phyloP scores from a whole-genome alignment of 1,140 invertebrate genomes.

The Cecropterus lyciades region DNA sequence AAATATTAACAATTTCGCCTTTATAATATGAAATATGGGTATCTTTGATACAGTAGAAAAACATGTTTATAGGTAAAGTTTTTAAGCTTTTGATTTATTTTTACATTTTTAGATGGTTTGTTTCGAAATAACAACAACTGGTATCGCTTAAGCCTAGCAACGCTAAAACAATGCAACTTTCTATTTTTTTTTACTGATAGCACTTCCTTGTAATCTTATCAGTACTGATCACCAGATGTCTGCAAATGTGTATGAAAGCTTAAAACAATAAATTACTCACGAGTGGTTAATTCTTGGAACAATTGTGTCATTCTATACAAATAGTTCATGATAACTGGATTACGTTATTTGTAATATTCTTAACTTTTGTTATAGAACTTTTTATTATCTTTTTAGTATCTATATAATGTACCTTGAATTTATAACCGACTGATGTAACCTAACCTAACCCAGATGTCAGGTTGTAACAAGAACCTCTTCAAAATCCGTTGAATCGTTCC shows the following conservation, averaged over 20 bases:
- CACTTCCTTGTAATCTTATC: neutral
- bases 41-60: too few relatives aligned
- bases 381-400: too few relatives aligned
- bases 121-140: neutral
- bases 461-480: too few relatives aligned
- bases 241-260: neutral
- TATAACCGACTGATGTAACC: too few relatives aligned
- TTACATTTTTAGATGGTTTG: neutral
- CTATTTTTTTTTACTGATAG: constrained; percentile 2
- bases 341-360: neutral
- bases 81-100: neutral
- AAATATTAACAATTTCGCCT: too few relatives aligned
- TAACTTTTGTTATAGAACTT: too few relatives aligned
- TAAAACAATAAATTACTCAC: constrained; percentile 2
- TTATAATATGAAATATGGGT: too few relatives aligned
- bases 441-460: too few relatives aligned
- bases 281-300: neutral
- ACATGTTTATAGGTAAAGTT: too few relatives aligned
- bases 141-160: neutral
- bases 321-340: neutral
- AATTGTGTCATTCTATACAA: neutral
- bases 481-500: too few relatives aligned
- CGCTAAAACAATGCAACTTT: neutral
- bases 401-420: too few relatives aligned
- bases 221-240: constrained; percentile 1